Percentiles rank a stretch among this genome's conserved stretches.
phyloP scores from a whole-genome alignment of 2,888 invertebrate genomes.

The Malachius bipustulatus region DNA sequence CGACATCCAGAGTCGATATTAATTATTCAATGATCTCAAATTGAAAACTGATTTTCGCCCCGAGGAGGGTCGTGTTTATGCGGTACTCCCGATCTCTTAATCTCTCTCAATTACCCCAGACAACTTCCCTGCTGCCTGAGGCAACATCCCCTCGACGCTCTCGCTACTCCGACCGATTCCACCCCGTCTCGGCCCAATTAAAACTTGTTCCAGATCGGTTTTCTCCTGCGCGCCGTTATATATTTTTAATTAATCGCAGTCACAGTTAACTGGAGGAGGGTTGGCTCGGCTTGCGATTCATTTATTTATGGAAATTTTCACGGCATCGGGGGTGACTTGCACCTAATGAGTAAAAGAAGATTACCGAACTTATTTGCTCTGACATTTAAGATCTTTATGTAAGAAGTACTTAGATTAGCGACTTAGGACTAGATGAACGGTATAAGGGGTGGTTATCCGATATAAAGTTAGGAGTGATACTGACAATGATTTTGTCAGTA shows the following conservation, averaged over 20 bases:
- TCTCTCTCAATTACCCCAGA: conserved; percentile 34
- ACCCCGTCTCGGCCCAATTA: conserved; percentile 17
- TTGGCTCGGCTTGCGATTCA: too few species aligned
- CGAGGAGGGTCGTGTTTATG: conserved; percentile 32
- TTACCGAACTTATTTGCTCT: too few species aligned
- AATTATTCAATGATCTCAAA: conserved; percentile 34
- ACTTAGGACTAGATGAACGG: too few species aligned
- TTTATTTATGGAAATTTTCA: too few species aligned
- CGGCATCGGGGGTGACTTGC: too few species aligned
- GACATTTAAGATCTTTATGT: too few species aligned
- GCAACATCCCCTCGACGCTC: conserved; percentile 24
- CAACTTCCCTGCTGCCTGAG: conserved; percentile 24
- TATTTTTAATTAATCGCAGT: conserved; percentile 4
- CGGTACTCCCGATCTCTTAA: conserved; percentile 34
- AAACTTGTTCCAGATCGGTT: conserved; percentile 19
- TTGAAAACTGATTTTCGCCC: conserved; percentile 33
- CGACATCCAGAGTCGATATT: conserved; percentile 31
- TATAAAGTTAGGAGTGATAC: too few species aligned
- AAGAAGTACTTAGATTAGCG: too few species aligned
- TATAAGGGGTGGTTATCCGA: too few species aligned
- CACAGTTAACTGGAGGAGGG: too few species aligned
- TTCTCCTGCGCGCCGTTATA: conserved; percentile 1
- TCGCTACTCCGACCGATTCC: conserved; percentile 18
- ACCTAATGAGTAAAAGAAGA: too few species aligned
- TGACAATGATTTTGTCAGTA: too few species aligned